Evolutionary conservation across 2,113 vertebrate species (phyloP).

Genomic region (Panthera leo): DNA sequence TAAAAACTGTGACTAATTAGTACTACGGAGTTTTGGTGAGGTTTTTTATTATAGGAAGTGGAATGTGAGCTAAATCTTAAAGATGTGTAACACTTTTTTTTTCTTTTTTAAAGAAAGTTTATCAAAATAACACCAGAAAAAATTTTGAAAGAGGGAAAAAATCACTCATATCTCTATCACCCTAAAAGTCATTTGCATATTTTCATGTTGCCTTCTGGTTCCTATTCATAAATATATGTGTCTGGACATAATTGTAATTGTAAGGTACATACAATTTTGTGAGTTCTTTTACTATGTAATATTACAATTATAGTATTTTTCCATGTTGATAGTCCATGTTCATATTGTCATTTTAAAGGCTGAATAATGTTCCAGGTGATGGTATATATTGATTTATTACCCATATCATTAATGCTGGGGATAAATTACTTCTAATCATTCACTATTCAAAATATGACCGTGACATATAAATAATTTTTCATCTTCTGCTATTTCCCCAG

Average conservation of each 20-base stretch:
- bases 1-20: not conserved
- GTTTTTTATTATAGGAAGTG: not conserved
- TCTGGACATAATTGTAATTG: not conserved
- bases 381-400: not conserved
- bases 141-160: not conserved
- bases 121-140: not conserved
- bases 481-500: not conserved
- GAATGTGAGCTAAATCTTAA: conserved; percentile 28
- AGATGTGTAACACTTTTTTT: not conserved
- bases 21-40: not conserved
- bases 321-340: not conserved
- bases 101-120: not conserved
- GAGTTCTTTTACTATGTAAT: not conserved
- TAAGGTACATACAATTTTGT: not conserved
- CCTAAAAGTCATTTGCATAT: conserved; percentile 15
- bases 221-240: not conserved
- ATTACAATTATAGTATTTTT: not conserved
- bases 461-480: not conserved
- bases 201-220: not conserved
- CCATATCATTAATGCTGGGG: not conserved
- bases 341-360: not conserved
- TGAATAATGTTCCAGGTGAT: not conserved
- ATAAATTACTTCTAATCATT: conserved; percentile 29
- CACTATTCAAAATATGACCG: not conserved
- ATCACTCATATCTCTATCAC: not conserved